Evolutionary conservation across 2,113 vertebrate genomes (phyloP).

Genomic region (Misgurnus mizolepis): DNA sequence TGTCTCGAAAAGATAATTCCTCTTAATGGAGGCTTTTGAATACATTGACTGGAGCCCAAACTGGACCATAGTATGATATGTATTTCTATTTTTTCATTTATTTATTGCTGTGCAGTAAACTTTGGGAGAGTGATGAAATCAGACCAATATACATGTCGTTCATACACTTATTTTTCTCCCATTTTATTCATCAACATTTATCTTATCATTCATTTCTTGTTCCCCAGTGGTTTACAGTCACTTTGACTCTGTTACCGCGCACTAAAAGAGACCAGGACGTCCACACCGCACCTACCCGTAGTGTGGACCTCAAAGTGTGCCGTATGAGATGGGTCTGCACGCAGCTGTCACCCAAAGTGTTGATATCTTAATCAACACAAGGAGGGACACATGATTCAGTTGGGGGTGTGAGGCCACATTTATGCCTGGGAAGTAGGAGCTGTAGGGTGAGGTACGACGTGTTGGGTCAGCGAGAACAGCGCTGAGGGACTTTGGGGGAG

Average conservation of each 20-base stretch:
- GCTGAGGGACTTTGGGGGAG: conserved; percentile 72
- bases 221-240: not conserved
- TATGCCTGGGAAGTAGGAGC: conserved; percentile 63
- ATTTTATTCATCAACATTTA: no score
- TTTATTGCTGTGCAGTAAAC: conserved; percentile 30
- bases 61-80: conserved; percentile 68
- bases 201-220: not conserved
- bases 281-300: not conserved
- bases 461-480: conserved; percentile 77
- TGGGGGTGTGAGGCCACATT: conserved; percentile 70
- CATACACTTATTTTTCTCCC: no score
- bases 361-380: conserved; percentile 81
- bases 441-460: conserved; percentile 71
- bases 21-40: conserved; percentile 76
- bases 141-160: not conserved
- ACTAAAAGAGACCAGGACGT: not conserved
- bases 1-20: conserved; percentile 80
- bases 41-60: conserved; percentile 67
- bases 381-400: conserved; percentile 68
- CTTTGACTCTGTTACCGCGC: not conserved
- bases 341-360: conserved; percentile 74
- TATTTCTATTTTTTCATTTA: conserved; percentile 35
- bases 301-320: conserved; percentile 6
- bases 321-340: conserved; percentile 51
- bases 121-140: not conserved